Conservation (phyloP, 2,888 invertebrate species). For the Sepiola atlantica region DNA sequence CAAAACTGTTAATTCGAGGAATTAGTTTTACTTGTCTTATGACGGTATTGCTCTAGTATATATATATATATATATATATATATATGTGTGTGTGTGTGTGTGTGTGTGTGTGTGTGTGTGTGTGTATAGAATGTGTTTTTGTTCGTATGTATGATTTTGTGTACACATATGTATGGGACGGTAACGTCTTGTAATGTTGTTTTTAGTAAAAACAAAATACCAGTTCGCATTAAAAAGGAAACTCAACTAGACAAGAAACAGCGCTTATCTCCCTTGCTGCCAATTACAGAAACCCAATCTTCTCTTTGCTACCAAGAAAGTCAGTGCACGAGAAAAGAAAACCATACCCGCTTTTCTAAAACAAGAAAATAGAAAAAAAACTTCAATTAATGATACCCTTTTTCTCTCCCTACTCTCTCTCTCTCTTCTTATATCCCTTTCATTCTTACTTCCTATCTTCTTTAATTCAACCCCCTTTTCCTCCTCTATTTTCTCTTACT, state of each 20-base stretch:
- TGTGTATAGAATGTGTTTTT: not conserved
- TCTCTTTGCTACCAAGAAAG: not conserved
- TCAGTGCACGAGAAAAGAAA: not conserved
- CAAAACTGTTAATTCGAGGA: too few relatives aligned
- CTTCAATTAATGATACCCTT: not conserved
- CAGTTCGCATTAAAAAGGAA: not conserved
- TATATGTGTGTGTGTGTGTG: too few relatives aligned
- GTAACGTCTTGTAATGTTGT: not conserved
- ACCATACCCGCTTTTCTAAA: not conserved
- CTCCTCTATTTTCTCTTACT: not conserved
- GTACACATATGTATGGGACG: not conserved
- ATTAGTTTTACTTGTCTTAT: too few relatives aligned
- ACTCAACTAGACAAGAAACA: not conserved
- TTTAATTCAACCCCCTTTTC: too few relatives aligned
- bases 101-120: too few relatives aligned
- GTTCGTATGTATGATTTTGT: not conserved
- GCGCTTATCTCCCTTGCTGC: not conserved
- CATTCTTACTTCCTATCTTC: too few relatives aligned
- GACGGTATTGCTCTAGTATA: not conserved
- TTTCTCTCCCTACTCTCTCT: not conserved
- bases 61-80: not conserved
- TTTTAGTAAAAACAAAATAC: not conserved
- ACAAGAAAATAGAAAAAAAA: not conserved
- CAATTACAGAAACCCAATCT: not conserved
- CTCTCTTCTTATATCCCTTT: too few relatives aligned